Evolutionary conservation across 2,888 invertebrate genomes (phyloP), one percentile per base, ranked within the genome.

Genomic region (Rhingia campestris): DNA sequence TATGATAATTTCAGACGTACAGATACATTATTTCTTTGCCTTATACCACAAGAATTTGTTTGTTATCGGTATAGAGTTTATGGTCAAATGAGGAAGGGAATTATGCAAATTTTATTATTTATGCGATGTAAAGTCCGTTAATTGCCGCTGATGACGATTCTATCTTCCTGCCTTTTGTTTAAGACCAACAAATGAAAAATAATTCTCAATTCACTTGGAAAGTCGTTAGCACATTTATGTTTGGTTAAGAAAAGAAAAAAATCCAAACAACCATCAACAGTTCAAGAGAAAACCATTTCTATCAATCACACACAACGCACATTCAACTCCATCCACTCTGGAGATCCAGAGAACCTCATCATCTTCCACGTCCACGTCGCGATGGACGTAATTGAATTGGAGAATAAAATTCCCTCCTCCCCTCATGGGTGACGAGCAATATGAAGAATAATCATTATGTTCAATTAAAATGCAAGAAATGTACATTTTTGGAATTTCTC

Each of bases 401-500:
- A 22, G 22, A 22, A 22, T 22, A 22, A 22, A 22, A 22, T 22
- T 2, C 22, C 22, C 22, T 22, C 22, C 1, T 33, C 32, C 53
- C 81, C 59, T 49, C 70, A 75, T 61, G 41, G 70, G 58, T 58
- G 58, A 30, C 51, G 41, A 22, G 7, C 30, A 49, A 41, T 30
- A 47, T n/a, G 4, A 47, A 51, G 12, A 1, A 49, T 45, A 49
- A 66, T 61, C 64, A 45, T 35, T 41, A 32, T n/a, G 47, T 33
- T 22, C 45, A 81, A 76, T 81, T 81, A 76, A 72, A 81, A 76
- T 76, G 76, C 81, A 72, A 63, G 76, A 76, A 81, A 64, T 72
- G 81, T 81, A 72, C 61, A 67, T 61, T 72, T 51, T 75, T 51
- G 61, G 45, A 63, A 54, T 67, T 63, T 22, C 22, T 22, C 22